Conservation (phyloP, 1,140 invertebrate species). For the Panulirus ornatus region DNA sequence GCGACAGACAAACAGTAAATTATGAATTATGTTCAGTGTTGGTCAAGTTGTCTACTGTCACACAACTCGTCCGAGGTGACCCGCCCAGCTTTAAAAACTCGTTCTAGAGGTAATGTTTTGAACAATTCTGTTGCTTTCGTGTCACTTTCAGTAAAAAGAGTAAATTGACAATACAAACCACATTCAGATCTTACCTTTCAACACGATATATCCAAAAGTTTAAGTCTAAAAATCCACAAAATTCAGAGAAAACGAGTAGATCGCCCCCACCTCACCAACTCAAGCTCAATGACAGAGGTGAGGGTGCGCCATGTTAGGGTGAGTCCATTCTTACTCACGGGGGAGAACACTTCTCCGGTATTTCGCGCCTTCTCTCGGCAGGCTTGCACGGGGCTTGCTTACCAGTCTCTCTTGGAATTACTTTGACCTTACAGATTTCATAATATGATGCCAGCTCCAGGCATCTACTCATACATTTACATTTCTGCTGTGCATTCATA, state of each 20-base stretch:
- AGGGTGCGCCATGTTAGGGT: slow-evolving; percentile 37
- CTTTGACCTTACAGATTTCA: no score
- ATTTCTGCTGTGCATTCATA: neutral
- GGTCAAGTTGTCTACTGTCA: neutral
- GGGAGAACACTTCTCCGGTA: neutral
- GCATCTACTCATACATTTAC: no score
- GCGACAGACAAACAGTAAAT: neutral
- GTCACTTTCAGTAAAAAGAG: neutral
- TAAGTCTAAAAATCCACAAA: slow-evolving; percentile 5
- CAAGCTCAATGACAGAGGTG: slow-evolving; percentile 19
- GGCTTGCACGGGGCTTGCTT: no score
- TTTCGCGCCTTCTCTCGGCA: neutral
- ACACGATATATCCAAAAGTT: neutral
- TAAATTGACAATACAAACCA: neutral
- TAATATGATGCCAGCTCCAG: no score
- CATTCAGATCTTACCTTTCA: neutral
- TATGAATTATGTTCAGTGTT: neutral
- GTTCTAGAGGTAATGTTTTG: neutral
- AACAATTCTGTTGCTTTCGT: neutral
- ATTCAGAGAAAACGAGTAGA: neutral
- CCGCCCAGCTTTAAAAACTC: neutral
- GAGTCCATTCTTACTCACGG: slow-evolving; percentile 36
- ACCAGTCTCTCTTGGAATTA: no score
- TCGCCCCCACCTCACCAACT: slow-evolving; percentile 22
- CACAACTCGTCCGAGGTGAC: neutral